A percentile compares a stretch with the other conserved stretches of the same genome.
phyloP scores from a whole-genome alignment of 2,888 invertebrate species.

The Tuta absoluta region DNA sequence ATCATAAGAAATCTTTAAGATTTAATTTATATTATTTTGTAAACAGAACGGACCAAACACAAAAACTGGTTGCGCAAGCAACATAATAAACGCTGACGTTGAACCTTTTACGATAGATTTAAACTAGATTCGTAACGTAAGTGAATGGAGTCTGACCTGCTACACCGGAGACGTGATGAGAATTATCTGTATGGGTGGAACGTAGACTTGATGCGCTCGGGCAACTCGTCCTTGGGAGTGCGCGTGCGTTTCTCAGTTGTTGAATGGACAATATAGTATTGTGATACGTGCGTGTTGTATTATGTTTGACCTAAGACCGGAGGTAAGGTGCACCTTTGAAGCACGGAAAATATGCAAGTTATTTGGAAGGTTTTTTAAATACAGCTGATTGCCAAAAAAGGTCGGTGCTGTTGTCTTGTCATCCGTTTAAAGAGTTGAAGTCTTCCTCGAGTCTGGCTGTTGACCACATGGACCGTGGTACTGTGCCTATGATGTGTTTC shows the following conservation, averaged over 20 bases:
- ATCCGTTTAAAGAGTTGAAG: too few species aligned
- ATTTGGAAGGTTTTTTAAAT: not conserved
- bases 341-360: not conserved
- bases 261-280: constrained; percentile 17
- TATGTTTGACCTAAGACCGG: constrained; percentile 6
- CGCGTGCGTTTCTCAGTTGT: not conserved
- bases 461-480: not conserved
- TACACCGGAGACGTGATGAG: constrained; percentile 9
- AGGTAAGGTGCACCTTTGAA: not conserved
- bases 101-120: not conserved
- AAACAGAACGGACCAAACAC: not conserved
- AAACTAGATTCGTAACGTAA: constrained; percentile 2
- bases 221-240: constrained; percentile 3
- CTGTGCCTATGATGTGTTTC: not conserved
- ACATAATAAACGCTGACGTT: not conserved
- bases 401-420: too few species aligned
- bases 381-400: too few species aligned
- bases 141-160: constrained; percentile 1
- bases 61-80: not conserved
- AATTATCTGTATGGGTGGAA: not conserved
- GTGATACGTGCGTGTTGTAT: not conserved
- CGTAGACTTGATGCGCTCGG: constrained; percentile 10
- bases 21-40: constrained; percentile 1
- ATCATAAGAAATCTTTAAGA: not conserved
- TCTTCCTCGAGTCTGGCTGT: too few species aligned